A percentile compares a stretch with the other conserved stretches of the same genome.
Evolutionary conservation across 2,797 vertebrate genomes (phyloP).

Genomic region (Enteromius paludinosus): DNA sequence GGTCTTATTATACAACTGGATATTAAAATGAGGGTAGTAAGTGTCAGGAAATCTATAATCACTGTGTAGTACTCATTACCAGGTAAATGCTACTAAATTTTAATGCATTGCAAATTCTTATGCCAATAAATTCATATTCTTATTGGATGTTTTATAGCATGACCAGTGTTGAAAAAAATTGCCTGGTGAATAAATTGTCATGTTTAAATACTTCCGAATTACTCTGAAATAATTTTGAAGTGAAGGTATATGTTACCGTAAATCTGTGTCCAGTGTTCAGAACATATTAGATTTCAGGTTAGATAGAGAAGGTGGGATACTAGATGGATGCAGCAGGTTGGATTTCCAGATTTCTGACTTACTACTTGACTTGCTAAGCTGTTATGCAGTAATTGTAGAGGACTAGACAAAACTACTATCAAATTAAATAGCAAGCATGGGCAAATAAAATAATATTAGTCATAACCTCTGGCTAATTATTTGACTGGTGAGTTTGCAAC

Average conservation of each 20-base stretch:
- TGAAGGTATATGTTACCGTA: background rate
- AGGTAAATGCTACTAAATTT: background rate
- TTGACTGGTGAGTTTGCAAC: background rate
- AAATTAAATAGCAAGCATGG: background rate
- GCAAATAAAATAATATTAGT: background rate
- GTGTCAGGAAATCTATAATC: background rate
- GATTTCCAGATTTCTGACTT: background rate
- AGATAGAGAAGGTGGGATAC: background rate
- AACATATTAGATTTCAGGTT: background rate
- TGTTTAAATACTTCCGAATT: background rate
- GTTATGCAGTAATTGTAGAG: background rate
- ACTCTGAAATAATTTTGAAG: background rate
- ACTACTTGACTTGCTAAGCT: background rate
- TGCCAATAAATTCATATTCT: background rate
- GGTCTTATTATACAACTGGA: too few species aligned
- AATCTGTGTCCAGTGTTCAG: background rate
- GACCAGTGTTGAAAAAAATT: background rate
- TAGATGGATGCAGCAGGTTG: background rate
- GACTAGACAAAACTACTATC: background rate
- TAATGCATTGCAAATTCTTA: too few species aligned
- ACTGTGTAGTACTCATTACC: background rate
- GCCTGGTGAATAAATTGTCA: background rate
- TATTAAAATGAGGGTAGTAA: background rate
- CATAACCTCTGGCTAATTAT: background rate
- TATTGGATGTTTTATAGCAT: background rate